Conservation (phyloP, 2,113 vertebrate genomes). For the Microcebus murinus region DNA sequence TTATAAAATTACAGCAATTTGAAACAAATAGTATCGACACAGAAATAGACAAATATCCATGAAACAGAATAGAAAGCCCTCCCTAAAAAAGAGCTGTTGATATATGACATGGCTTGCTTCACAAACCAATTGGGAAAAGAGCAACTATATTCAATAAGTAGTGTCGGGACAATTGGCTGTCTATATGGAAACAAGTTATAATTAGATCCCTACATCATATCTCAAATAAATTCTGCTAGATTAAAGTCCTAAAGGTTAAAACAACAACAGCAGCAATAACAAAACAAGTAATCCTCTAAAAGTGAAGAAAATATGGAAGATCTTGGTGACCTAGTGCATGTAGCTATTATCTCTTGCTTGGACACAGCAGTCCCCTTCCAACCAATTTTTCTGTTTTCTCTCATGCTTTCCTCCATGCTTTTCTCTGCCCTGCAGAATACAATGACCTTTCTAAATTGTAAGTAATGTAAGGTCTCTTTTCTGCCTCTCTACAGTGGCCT, state of each 20-base stretch:
- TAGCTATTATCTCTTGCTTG: neutral
- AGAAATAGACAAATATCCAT: neutral
- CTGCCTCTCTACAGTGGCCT: neutral
- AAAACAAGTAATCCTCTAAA: neutral
- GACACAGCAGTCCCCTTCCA: neutral
- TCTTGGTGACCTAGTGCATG: neutral
- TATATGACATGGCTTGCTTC: neutral
- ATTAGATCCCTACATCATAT: slow-evolving; percentile 39
- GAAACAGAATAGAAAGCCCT: neutral
- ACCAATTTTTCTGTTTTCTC: slow-evolving; percentile 5
- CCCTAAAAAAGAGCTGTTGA: neutral
- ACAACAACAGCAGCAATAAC: neutral
- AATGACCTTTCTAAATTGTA: neutral
- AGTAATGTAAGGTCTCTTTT: neutral
- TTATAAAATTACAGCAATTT: slow-evolving; percentile 13
- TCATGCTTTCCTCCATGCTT: neutral
- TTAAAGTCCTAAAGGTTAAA: slow-evolving; percentile 45
- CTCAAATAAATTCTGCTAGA: slow-evolving; percentile 51
- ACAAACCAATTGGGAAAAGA: slow-evolving; percentile 24
- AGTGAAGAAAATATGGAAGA: slow-evolving; percentile 19
- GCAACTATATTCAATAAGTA: neutral
- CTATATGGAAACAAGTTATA: slow-evolving; percentile 31
- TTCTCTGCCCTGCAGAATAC: neutral
- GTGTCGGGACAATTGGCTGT: neutral
- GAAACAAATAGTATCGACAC: neutral